Conservation (phyloP, 2,113 vertebrate species). For the Cynopterus brachyotis region DNA sequence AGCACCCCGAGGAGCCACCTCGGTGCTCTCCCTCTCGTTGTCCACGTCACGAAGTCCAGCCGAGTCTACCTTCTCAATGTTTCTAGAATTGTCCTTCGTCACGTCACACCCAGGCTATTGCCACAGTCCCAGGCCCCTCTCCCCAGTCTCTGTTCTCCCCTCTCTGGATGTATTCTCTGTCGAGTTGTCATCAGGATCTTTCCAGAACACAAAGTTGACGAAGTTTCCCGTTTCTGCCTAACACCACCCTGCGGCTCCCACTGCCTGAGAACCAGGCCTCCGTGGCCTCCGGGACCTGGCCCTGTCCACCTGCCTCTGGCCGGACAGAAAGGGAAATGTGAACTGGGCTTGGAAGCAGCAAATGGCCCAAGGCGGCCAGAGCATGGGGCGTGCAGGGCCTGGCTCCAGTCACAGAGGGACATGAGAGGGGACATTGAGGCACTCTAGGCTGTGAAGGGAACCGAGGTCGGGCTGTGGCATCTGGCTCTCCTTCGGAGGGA, state of each 20-base stretch:
- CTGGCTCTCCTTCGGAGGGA: background rate
- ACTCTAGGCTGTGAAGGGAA: background rate
- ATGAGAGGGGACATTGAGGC: fast-evolving
- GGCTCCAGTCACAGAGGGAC: background rate
- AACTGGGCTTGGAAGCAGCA: background rate
- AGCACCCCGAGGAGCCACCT: fast-evolving
- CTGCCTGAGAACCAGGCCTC: background rate
- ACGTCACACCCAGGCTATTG: too few species aligned
- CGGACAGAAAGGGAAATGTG: background rate
- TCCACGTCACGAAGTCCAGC: background rate
- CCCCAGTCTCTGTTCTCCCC: fast-evolving
- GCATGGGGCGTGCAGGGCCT: fast-evolving
- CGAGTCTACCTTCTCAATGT: background rate
- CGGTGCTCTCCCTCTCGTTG: background rate
- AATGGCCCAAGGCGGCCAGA: background rate
- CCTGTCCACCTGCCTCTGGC: background rate
- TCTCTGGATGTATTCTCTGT: background rate
- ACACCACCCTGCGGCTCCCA: background rate
- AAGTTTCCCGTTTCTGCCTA: background rate
- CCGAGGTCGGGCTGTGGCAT: too few species aligned
- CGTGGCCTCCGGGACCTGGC: too few species aligned
- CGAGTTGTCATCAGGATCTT: background rate
- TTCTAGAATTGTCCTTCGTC: background rate
- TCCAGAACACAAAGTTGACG: fast-evolving
- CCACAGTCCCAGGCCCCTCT: fast-evolving